Base-by-base conservation (phyloP, 2,797 vertebrate species). In the Galago senegalensis region DNA sequence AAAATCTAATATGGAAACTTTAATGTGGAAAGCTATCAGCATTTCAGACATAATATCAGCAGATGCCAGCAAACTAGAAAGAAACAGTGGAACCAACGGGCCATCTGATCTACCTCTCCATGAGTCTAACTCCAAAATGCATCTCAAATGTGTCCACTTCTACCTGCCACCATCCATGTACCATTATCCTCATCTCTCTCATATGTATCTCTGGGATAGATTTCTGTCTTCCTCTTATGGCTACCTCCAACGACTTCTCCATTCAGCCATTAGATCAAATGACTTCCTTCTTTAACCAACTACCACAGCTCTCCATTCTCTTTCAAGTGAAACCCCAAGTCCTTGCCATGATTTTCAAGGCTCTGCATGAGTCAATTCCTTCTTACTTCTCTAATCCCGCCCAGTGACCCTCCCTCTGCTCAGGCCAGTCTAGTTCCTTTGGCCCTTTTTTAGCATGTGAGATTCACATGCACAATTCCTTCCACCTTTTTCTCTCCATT, bases 1-100 rank as follows among this genome's bases (percentile, higher is more conserved):
- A 80, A 83, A 96, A 76, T 91, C 40, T 80, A 93, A 95, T 31
- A 29, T 70, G 58, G 12, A 77, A 70, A 56, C 58, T 13, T 77
- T 77, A 89, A 69, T 58, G 10, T 40, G 27, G 65, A 93, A 77
- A 92, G 63, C 46, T 17, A 49, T 69, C 4, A 88, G 31, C 49
- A 60, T 95, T 90, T 95, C 4, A 60, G 82, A 76, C 21, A 63
- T 89, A 60, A 58, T 81, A 75, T 73, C 43, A 80, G 34, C 60
- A 95, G 70, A 84, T 82, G 63, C 63, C 88, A 69, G 27, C 72
- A 92, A 43, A 12, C 40, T 92, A 23, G n/a, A 21, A 86, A 60
- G 37, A 12, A 95, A n/a, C 27, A 5, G 3, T 7, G 86, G 70
- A 82, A 72, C 9, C 56, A 89, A 69, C 7, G 18, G 1, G 2